These are phyloP conservation scores for Amphipoea lucens DNA, from an alignment of 2,888 invertebrate species.

Conservation along the genomic window DNA sequence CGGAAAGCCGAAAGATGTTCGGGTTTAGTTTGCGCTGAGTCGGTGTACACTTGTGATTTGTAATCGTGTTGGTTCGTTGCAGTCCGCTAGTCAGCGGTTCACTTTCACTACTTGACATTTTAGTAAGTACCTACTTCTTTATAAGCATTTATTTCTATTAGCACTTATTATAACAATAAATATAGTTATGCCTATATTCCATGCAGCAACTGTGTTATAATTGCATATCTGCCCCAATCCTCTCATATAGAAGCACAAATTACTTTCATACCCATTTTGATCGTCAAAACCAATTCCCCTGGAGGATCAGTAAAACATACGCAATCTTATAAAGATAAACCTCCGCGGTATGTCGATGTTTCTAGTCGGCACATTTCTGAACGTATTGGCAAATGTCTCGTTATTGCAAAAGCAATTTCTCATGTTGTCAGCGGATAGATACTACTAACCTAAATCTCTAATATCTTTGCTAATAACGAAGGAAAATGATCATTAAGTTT, in stretches of 20 bases:
- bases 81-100: conserved; percentile 55
- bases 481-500: conserved; percentile 23
- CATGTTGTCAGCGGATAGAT: conserved; percentile 30
- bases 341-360: background rate
- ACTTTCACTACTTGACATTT: conserved; percentile 65
- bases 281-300: background rate
- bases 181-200: background rate
- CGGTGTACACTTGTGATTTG: conserved; percentile 57
- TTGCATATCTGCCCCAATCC: background rate
- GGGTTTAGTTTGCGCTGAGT: conserved; percentile 65
- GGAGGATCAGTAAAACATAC: background rate
- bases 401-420: conserved; percentile 60
- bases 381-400: conserved; percentile 52
- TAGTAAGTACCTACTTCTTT: conserved; percentile 56
- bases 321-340: conserved; percentile 22
- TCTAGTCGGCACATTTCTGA: conserved; percentile 29
- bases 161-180: background rate
- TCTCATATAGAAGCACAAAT: background rate
- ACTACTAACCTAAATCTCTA: conserved; percentile 44
- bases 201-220: background rate
- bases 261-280: background rate
- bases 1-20: conserved; percentile 64
- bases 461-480: conserved; percentile 26
- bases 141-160: conserved; percentile 7
- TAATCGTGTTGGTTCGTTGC: conserved; percentile 62